Evolutionary conservation across 2,888 invertebrate genomes (phyloP), one percentile per base, ranked within the genome.

Genomic region (Pterostichus madidus): DNA sequence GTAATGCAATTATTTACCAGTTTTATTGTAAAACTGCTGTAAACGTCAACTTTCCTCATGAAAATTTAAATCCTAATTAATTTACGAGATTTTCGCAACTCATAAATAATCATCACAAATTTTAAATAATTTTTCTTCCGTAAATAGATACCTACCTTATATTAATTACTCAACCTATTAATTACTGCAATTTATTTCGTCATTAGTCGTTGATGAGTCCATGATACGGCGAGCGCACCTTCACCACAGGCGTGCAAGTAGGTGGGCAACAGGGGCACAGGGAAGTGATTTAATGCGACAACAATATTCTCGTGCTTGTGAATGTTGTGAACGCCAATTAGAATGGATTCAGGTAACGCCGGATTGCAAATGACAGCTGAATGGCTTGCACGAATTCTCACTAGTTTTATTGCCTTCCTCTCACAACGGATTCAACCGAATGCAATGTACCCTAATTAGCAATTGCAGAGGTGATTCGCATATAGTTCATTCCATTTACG

Each of bases 331-430:
- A 15, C 46, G 39, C 13, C 39, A 39, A 44, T 11, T 44, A n/a
- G 49, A 75, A 49, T 52, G 11, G 49, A 77, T 77, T 44, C 53
- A 77, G 77, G 77, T 56, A 77, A 52, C 35, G 17, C 35, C 0
- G 39, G 73, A 80, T 53, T 80, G 80, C 80, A 73, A 80, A 80
- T 80, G 80, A 80, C 80, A 80, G 80, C 46, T 80, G 35, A 80
- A 68, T 80, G 11, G 61, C 64, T 24, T n/a, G 52, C 52, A 52
- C 15, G 77, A 11, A 77, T 56, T 53, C 39, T 32, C 32, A 31
- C 1, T 56, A 77, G 77, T 77, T 77, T 77, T 77, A 77, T 77
- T 77, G 11, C 56, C 0, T 71, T 17, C 64, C 11, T 8, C 5
- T 68, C 39, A 24, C 24, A 24, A 1, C 24, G 13, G 13, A 8